These are phyloP conservation scores for Dicerorhinus sumatrensis DNA, from an alignment of 2,113 vertebrate genomes.

Conservation along the genomic window DNA sequence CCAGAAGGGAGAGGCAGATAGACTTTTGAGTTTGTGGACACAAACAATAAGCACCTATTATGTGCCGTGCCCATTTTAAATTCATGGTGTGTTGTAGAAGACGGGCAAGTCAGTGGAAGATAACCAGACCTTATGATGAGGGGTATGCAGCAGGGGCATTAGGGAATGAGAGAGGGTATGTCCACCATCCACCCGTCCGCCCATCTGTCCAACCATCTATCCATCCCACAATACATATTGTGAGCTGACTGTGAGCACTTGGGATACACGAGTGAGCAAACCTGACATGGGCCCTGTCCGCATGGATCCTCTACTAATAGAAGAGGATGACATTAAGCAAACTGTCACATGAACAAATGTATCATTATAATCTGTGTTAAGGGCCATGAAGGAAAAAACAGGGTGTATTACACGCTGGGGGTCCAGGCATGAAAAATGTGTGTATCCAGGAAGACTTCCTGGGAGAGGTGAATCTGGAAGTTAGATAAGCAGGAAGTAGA, in stretches of 20 bases:
- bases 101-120: background rate
- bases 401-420: background rate
- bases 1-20: background rate
- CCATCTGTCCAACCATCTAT: background rate
- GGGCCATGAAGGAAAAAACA: background rate
- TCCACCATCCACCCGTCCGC: too few species aligned
- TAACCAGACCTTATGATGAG: background rate
- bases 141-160: background rate
- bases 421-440: background rate
- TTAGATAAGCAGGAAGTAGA: background rate
- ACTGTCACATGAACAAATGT: background rate
- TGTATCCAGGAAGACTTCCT: slow-evolving; percentile 8
- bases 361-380: background rate
- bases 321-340: background rate
- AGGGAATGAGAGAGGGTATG: background rate
- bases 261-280: background rate
- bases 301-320: background rate
- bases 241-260: background rate
- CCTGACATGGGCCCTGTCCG: background rate
- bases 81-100: background rate
- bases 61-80: background rate
- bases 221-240: too few species aligned
- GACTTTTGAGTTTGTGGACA: background rate
- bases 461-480: background rate
- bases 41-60: background rate